Conservation (phyloP, 2,888 invertebrate species). For the Agelastica alni region DNA sequence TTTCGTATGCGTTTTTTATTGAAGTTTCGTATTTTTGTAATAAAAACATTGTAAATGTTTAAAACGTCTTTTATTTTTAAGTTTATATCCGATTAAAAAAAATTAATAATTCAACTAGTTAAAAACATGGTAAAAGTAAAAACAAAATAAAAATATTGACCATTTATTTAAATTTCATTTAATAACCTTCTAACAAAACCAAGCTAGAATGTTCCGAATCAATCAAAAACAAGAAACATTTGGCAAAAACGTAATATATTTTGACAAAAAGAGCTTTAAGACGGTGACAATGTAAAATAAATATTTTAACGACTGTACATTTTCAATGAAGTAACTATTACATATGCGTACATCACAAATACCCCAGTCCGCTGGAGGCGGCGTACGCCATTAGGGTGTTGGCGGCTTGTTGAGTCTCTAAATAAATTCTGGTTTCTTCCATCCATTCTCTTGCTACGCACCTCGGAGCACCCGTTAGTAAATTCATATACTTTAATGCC, state of each 20-base stretch:
- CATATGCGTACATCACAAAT: conserved; percentile 43
- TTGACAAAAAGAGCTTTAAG: background rate
- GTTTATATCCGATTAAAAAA: no score
- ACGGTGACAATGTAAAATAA: no score
- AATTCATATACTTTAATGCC: conserved; percentile 84
- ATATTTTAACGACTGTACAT: no score
- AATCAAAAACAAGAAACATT: background rate
- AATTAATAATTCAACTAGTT: no score
- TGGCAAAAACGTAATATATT: conserved; percentile 4
- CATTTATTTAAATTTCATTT: background rate
- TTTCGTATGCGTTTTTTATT: background rate
- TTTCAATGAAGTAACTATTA: background rate
- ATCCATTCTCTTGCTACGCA: conserved; percentile 86
- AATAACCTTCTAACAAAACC: no score
- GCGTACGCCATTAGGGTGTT: conserved; percentile 89
- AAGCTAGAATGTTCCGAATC: background rate
- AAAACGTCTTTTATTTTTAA: no score
- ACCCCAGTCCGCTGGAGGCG: conserved; percentile 71
- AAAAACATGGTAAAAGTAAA: no score
- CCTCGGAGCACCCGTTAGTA: conserved; percentile 86
- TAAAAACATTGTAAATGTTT: background rate
- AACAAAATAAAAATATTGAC: no score
- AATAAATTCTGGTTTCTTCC: conserved; percentile 75
- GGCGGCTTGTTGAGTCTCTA: conserved; percentile 91
- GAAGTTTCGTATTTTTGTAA: conserved; percentile 3